phyloP scores from a whole-genome alignment of 2,888 invertebrate genomes.

The Agonopterix subpropinquella region DNA sequence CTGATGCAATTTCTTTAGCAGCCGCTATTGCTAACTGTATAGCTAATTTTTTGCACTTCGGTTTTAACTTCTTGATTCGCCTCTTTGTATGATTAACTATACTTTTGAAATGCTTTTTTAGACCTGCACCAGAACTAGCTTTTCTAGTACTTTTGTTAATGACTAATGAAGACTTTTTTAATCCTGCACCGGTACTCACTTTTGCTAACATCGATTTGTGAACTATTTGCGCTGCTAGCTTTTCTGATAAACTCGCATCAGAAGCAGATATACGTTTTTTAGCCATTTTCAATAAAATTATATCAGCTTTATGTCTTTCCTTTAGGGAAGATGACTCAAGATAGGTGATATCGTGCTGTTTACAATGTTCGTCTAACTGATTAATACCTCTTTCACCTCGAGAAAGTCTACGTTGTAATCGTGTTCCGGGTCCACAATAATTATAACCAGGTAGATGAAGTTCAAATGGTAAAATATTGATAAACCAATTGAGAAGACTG shows the following conservation, averaged over 20 bases:
- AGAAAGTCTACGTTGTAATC: conserved; percentile 22
- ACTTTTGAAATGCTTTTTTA: too few species aligned
- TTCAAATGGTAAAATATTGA: conserved; percentile 14
- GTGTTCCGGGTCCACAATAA: too few species aligned
- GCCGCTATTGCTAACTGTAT: conserved; percentile 6
- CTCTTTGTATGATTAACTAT: too few species aligned
- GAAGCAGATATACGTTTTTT: background rate
- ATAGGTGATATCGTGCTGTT: conserved; percentile 18
- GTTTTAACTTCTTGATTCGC: background rate
- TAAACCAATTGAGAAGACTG: conserved; percentile 9
- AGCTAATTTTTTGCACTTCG: conserved; percentile 1
- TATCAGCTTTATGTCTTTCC: conserved; percentile 33
- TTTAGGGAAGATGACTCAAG: conserved; percentile 7
- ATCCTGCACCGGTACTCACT: conserved; percentile 13
- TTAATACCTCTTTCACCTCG: conserved; percentile 32
- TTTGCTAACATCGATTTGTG: conserved; percentile 30
- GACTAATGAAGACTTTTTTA: background rate
- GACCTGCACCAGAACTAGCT: background rate
- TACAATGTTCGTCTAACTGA: conserved; percentile 16
- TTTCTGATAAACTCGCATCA: conserved; percentile 21
- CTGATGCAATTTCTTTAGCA: conserved; percentile 1
- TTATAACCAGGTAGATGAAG: conserved; percentile 24
- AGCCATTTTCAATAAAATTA: conserved; percentile 16
- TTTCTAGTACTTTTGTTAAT: background rate
- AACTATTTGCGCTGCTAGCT: conserved; percentile 24